Conservation (phyloP, 2,888 invertebrate genomes). For the Macrophya alboannulata region DNA sequence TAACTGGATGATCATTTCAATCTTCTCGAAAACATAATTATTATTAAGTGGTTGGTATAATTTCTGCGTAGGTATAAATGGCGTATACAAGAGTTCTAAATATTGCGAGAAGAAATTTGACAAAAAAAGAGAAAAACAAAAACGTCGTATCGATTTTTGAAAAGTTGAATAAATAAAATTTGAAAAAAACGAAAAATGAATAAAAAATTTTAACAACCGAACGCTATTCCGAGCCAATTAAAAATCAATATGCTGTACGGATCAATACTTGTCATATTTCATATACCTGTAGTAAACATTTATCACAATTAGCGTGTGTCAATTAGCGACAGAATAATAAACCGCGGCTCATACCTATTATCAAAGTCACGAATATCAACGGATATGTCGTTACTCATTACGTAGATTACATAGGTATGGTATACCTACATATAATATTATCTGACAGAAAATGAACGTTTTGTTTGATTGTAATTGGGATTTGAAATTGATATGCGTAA, state of each 20-base stretch:
- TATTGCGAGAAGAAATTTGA: neutral
- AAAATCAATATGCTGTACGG: neutral
- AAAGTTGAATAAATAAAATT: too few species aligned
- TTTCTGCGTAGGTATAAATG: too few species aligned
- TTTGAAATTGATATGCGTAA: constrained; percentile 2
- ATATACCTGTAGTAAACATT: neutral
- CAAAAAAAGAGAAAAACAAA: neutral
- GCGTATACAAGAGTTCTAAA: neutral
- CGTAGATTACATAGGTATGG: neutral
- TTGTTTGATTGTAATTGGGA: neutral
- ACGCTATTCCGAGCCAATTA: neutral
- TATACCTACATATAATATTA: neutral
- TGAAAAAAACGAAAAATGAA: too few species aligned
- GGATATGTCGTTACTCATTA: neutral
- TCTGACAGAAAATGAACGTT: neutral
- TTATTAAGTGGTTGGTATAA: neutral
- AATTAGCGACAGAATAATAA: neutral
- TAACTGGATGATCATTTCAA: neutral
- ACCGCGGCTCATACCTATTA: neutral
- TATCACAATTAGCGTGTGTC: constrained; percentile 3
- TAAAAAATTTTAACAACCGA: too few species aligned
- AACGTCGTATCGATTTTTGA: neutral
- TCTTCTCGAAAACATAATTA: neutral
- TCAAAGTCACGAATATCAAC: neutral
- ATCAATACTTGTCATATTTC: constrained; percentile 4